These are phyloP conservation scores for Phalacrocorax carbo DNA, from an alignment of 2,113 vertebrate species.

Conservation along the genomic window DNA sequence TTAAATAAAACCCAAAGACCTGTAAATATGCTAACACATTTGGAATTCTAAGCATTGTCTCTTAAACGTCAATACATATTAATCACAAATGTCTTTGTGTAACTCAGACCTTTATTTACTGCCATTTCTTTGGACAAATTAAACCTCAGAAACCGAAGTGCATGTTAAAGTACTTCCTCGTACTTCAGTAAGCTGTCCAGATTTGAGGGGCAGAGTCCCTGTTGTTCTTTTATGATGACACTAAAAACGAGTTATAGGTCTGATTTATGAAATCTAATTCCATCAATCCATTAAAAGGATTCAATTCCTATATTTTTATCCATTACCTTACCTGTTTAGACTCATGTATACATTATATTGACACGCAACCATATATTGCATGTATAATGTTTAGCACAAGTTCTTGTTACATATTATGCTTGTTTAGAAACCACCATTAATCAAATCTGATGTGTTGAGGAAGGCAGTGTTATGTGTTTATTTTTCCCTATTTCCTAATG, in stretches of 20 bases:
- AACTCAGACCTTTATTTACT: not conserved
- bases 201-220: not conserved
- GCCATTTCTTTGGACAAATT: not conserved
- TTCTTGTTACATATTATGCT: accelerated
- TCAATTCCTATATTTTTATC: not conserved
- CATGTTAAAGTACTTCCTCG: not conserved
- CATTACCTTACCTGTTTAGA: not conserved
- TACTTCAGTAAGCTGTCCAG: not conserved
- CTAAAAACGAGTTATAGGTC: not conserved
- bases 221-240: too few relatives aligned
- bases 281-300: not conserved
- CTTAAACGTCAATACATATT: not conserved
- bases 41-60: not conserved
- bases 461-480: accelerated
- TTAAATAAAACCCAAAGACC: not conserved
- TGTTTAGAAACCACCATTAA: not conserved
- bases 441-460: not conserved
- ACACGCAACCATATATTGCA: too few relatives aligned
- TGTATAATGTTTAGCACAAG: not conserved
- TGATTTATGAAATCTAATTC: not conserved
- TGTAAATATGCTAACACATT: not conserved
- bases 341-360: not conserved
- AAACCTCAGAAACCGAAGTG: not conserved
- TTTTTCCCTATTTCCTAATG: not conserved
- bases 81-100: not conserved